Conservation (phyloP, 2,113 vertebrate genomes). For the Holacanthus passer region DNA sequence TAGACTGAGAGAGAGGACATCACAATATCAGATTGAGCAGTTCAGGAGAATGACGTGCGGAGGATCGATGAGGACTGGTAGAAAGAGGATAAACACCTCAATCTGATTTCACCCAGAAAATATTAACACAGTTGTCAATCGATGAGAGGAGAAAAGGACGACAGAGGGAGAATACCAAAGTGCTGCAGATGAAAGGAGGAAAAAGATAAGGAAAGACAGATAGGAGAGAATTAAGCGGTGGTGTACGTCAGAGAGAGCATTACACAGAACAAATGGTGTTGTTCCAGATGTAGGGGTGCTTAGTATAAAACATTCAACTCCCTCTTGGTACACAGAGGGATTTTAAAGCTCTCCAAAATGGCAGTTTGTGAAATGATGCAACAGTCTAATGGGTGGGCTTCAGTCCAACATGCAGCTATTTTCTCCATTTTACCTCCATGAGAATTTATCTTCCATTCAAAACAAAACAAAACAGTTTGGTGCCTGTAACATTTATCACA, state of each 20-base stretch:
- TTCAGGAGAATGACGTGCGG: conserved; percentile 7
- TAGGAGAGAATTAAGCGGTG: neutral
- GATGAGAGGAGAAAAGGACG: neutral
- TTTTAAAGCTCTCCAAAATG: conserved; percentile 23
- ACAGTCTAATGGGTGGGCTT: neutral
- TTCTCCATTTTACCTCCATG: neutral
- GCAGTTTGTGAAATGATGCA: conserved; percentile 2
- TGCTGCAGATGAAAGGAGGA: conserved; percentile 7
- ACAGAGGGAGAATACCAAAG: conserved; percentile 29
- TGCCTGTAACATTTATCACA: neutral
- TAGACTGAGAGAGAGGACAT: neutral
- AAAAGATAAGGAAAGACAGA: conserved; percentile 21
- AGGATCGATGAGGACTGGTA: conserved; percentile 39
- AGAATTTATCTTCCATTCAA: neutral
- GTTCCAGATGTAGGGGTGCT: neutral
- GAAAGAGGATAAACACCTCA: conserved; percentile 22
- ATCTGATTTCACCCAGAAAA: conserved; percentile 43
- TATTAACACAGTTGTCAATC: conserved; percentile 48
- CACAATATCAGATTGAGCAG: conserved; percentile 24
- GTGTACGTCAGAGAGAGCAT: conserved; percentile 4
- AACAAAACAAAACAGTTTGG: neutral
- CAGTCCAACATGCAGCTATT: neutral
- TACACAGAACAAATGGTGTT: neutral
- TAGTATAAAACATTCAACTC: neutral
- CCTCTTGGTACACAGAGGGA: neutral